Conservation (phyloP, 2,113 vertebrate genomes). For the Trematomus loennbergii region DNA sequence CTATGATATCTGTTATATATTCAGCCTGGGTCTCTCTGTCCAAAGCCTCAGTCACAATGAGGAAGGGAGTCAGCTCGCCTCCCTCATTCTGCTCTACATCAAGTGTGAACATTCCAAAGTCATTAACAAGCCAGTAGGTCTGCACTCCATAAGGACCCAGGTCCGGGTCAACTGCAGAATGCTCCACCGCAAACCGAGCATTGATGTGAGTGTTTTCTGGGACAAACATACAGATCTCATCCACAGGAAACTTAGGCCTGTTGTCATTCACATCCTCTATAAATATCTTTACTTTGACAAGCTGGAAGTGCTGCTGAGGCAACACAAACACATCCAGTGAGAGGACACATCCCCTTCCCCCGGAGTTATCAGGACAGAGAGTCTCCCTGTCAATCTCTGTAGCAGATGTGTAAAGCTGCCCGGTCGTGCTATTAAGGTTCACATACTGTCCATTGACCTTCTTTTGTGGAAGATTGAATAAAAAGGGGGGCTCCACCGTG, state of each 20-base stretch:
- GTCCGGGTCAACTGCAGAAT: constrained; percentile 93
- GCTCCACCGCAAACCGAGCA: constrained; percentile 92
- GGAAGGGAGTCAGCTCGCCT: constrained; percentile 93
- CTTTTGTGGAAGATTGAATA: constrained; percentile 91
- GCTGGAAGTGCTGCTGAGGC: constrained; percentile 95
- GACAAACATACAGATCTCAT: constrained; percentile 89
- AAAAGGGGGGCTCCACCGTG: constrained; percentile 83
- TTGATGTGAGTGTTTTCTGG: constrained; percentile 94
- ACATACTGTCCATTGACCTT: constrained; percentile 90
- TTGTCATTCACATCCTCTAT: constrained; percentile 96
- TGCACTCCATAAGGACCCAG: constrained; percentile 89
- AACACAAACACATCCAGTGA: constrained; percentile 93
- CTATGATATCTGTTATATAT: constrained; percentile 92
- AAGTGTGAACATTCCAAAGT: constrained; percentile 93
- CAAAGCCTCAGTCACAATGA: constrained; percentile 91
- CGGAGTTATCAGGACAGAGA: constrained; percentile 84
- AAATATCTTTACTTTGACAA: constrained; percentile 94
- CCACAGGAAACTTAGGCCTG: constrained; percentile 89
- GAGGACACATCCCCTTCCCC: constrained; percentile 86
- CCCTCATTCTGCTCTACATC: constrained; percentile 97
- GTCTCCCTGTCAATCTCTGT: constrained; percentile 92
- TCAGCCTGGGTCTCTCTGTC: constrained; percentile 91
- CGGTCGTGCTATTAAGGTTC: constrained; percentile 90
- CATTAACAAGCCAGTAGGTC: constrained; percentile 93
- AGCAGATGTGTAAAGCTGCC: constrained; percentile 91